These are phyloP conservation scores for Athalia cordata DNA, from an alignment of 2,888 invertebrate genomes.

Conservation along the genomic window DNA sequence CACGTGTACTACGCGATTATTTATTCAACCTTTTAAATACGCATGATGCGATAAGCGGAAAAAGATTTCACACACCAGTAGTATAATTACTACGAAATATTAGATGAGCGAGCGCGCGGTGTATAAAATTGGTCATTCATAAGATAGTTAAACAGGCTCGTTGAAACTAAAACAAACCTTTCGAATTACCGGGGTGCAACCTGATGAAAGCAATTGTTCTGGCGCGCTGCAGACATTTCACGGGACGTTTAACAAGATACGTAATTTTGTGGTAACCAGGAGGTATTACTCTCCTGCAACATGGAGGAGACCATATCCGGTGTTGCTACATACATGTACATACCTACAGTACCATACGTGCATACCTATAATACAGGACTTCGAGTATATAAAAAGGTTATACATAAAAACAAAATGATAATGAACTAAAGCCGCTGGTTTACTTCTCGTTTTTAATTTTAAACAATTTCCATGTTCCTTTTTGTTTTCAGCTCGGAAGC, in stretches of 20 bases:
- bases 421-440: conserved; percentile 6
- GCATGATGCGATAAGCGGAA: too few species aligned
- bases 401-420: neutral
- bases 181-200: conserved; percentile 11
- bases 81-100: neutral
- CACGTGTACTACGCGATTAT: too few species aligned
- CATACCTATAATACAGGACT: too few species aligned
- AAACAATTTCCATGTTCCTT: neutral
- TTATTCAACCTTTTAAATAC: too few species aligned
- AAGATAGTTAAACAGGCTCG: neutral
- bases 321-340: too few species aligned
- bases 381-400: too few species aligned
- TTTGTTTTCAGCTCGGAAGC: too few species aligned
- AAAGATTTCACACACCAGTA: neutral
- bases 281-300: conserved; percentile 8
- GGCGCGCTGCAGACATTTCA: conserved; percentile 34
- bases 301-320: too few species aligned
- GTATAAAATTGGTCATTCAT: neutral
- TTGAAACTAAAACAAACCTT: conserved; percentile 21
- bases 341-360: too few species aligned
- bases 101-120: too few species aligned
- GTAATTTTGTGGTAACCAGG: conserved; percentile 40
- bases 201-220: conserved; percentile 41
- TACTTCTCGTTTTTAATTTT: neutral
- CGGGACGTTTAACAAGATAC: conserved; percentile 38